Evolutionary conservation across 2,113 vertebrate genomes (phyloP), one percentile per base, ranked within the genome.

Genomic region (Mesitornis unicolor): DNA sequence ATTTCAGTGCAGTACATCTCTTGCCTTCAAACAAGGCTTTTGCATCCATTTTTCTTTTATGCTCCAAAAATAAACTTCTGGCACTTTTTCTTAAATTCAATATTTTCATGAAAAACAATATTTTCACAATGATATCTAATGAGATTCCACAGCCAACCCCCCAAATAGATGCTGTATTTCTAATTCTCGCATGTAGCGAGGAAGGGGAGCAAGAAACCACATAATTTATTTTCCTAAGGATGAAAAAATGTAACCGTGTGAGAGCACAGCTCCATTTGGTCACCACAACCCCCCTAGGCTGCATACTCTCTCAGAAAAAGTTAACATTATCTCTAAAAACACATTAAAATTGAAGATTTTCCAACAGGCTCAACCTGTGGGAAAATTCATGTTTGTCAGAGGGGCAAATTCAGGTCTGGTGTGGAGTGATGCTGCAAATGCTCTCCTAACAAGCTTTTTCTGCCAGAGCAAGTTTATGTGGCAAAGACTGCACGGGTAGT

Each of bases 51-150:
- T 93, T 87, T 81, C 85, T 93, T 96, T 65, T 31, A 48, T 42
- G 51, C 20, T 78, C 69, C 40, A 45, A 71, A 89, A 67, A 68
- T 64, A 96, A 95, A 93, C n/a, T 88, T 88, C 65, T 86, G 64
- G 68, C 71, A 78, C 25, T 22, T 64, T 78, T 84, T 81, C 60
- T 38, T 48, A 65, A 90, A 93, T 86, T 81, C 51, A 90, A 48
- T 95, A 74, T 88, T 93, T 90, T 86, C 86, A 50, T 68, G 64
- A 96, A 91, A 91, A 95, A 65, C 40, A 78, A 48, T 84, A 92
- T 92, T 93, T 96, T 88, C 60, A n/a, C 56, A 67, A 78, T 26
- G 43, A 63, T 88, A 26, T 85, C 61, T 87, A 75, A 89, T 6
- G 42, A 96, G 68, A 94, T 88, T 93, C 47, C 47, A 74, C 26